phyloP scores from a whole-genome alignment of 1,140 invertebrate genomes.

The Temnothorax nylanderi region DNA sequence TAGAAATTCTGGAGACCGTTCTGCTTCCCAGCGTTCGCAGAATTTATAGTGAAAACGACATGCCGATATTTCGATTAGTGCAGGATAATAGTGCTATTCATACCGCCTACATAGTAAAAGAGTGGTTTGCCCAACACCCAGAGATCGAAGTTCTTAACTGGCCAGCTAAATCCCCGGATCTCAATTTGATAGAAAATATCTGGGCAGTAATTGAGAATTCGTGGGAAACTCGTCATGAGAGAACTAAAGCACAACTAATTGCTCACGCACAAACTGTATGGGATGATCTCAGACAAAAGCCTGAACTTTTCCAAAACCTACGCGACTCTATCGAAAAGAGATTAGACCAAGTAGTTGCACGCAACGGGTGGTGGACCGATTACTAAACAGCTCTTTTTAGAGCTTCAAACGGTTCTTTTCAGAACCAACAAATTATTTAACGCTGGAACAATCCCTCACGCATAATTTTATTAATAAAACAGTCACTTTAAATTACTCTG shows the following conservation, averaged over 20 bases:
- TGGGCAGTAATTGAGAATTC: background rate
- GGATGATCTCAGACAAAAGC: background rate
- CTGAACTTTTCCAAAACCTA: background rate
- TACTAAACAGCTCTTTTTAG: background rate
- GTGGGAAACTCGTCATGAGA: background rate
- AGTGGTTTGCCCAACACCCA: background rate
- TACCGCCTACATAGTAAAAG: background rate
- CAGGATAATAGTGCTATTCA: background rate
- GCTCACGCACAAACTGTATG: background rate
- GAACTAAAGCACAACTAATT: background rate
- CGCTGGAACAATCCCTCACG: too few species aligned
- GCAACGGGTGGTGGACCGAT: background rate
- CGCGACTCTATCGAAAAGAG: background rate
- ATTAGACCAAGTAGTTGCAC: background rate
- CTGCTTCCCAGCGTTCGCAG: background rate
- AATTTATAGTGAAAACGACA: background rate
- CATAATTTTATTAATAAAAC: too few species aligned
- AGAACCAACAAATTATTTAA: background rate
- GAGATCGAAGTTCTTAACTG: background rate
- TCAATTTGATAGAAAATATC: conserved; percentile 13
- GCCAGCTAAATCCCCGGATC: background rate
- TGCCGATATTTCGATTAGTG: conserved; percentile 7
- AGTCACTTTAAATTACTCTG: too few species aligned
- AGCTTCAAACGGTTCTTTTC: too few species aligned
- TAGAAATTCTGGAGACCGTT: background rate